phyloP scores from a whole-genome alignment of 1,140 invertebrate species.

The Drosophila yakuba region DNA sequence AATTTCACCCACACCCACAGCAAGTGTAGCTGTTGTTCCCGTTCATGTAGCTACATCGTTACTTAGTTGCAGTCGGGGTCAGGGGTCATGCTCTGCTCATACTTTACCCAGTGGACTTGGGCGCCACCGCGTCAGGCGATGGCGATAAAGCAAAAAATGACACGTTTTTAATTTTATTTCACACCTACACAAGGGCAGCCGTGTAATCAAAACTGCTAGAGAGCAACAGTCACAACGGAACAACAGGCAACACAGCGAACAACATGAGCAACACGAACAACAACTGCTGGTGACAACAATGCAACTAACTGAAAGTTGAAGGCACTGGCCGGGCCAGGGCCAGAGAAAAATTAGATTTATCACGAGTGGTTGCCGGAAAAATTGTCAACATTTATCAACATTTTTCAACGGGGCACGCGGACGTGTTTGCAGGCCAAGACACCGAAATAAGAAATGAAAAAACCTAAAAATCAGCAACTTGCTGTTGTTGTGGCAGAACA shows the following conservation, averaged over 20 bases:
- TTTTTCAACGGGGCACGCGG: slow-evolving; percentile 74
- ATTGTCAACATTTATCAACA: slow-evolving; percentile 84
- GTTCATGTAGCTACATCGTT: slow-evolving; percentile 1
- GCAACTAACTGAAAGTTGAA: slow-evolving; percentile 54
- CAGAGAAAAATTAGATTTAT: slow-evolving; percentile 83
- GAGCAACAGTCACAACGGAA: slow-evolving; percentile 44
- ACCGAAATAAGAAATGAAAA: background rate
- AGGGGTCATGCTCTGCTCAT: slow-evolving; percentile 22
- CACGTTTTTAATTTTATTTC: slow-evolving; percentile 83
- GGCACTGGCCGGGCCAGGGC: slow-evolving; percentile 50
- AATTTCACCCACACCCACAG: slow-evolving; percentile 59
- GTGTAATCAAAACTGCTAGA: slow-evolving; percentile 53
- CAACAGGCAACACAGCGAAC: background rate
- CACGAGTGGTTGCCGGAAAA: slow-evolving; percentile 84
- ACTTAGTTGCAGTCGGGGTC: slow-evolving; percentile 41
- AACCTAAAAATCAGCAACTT: slow-evolving; percentile 11
- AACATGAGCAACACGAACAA: slow-evolving; percentile 13
- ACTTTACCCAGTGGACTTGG: slow-evolving; percentile 28
- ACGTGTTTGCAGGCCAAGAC: slow-evolving; percentile 44
- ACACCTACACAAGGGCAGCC: slow-evolving; percentile 73
- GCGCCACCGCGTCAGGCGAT: slow-evolving; percentile 71
- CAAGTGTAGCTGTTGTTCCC: slow-evolving; percentile 8
- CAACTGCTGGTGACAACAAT: slow-evolving; percentile 60
- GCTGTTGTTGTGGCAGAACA: background rate
- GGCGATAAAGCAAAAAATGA: slow-evolving; percentile 82